Percentiles rank a stretch among this genome's conserved stretches.
Conservation (phyloP, 2,797 vertebrate genomes). For the Sebastes iracundus region DNA sequence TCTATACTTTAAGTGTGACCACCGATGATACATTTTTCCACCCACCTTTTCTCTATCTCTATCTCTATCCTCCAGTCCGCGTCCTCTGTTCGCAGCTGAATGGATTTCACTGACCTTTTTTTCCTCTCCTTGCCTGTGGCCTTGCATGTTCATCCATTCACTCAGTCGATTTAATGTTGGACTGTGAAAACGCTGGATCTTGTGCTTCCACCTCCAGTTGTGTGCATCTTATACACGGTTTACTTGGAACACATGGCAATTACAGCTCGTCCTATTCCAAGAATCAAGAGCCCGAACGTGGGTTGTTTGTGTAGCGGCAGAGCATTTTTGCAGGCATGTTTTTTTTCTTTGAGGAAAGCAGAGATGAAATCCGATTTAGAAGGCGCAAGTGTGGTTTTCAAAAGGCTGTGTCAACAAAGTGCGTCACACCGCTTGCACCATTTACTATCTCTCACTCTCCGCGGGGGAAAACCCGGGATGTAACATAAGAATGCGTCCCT, state of each 20-base stretch:
- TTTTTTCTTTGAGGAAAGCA: conserved; percentile 29
- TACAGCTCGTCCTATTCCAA: conserved; percentile 28
- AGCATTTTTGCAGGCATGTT: conserved; percentile 23
- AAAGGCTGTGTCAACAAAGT: conserved; percentile 49
- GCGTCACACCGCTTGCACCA: conserved; percentile 46
- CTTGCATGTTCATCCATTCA: conserved; percentile 28
- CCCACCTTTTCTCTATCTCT: conserved; percentile 29
- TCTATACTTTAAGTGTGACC: conserved; percentile 43
- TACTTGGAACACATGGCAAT: conserved; percentile 27
- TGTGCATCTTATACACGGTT: conserved; percentile 15
- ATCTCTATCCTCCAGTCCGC: conserved; percentile 9
- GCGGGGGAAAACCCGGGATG: conserved; percentile 60
- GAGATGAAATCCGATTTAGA: conserved; percentile 29
- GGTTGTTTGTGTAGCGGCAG: conserved; percentile 31
- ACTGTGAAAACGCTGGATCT: conserved; percentile 5
- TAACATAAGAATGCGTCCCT: conserved; percentile 41
- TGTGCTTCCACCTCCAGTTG: conserved; percentile 18
- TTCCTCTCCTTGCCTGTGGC: conserved; percentile 11
- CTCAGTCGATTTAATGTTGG: conserved; percentile 19
- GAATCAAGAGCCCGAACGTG: conserved; percentile 19
- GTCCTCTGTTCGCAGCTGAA: conserved; percentile 36
- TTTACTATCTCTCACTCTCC: conserved; percentile 46
- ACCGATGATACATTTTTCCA: conserved; percentile 33
- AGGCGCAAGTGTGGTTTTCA: conserved; percentile 43
- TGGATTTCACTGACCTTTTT: conserved; percentile 28